These are phyloP conservation scores for Phrynocephalus versicolor DNA, from an alignment of 2,113 vertebrate species.

Conservation along the genomic window DNA sequence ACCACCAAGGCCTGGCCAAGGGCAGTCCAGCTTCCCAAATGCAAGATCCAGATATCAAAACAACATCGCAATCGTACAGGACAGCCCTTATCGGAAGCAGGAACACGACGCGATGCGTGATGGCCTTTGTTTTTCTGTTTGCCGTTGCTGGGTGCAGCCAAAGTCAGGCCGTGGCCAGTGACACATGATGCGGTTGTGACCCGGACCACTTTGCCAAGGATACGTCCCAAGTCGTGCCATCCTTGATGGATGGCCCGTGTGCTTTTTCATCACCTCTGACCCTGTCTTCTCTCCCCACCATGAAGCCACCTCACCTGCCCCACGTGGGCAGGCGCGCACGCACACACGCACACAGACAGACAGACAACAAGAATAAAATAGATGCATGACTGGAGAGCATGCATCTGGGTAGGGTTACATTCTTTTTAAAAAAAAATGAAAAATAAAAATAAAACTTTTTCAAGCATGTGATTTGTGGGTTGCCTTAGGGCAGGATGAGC, in stretches of 20 bases:
- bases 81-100: background rate
- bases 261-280: background rate
- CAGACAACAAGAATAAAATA: background rate
- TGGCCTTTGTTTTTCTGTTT: constrained; percentile 17
- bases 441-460: background rate
- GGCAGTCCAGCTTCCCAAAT: constrained; percentile 19
- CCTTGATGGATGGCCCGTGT: background rate
- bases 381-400: constrained; percentile 14
- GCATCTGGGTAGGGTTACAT: background rate
- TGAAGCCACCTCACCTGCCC: too few species aligned
- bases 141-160: background rate
- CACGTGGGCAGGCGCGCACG: too few species aligned
- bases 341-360: background rate
- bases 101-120: background rate
- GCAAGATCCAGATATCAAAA: accelerated
- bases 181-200: constrained; percentile 39
- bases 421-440: background rate
- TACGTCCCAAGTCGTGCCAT: background rate
- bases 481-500: background rate
- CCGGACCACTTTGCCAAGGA: constrained; percentile 17
- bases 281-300: background rate
- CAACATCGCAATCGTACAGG: background rate
- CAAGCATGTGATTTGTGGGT: background rate
- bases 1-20: background rate
- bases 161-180: background rate